Evolutionary conservation across 2,888 invertebrate species (phyloP).

Genomic region (Troides oblongomaculatus): DNA sequence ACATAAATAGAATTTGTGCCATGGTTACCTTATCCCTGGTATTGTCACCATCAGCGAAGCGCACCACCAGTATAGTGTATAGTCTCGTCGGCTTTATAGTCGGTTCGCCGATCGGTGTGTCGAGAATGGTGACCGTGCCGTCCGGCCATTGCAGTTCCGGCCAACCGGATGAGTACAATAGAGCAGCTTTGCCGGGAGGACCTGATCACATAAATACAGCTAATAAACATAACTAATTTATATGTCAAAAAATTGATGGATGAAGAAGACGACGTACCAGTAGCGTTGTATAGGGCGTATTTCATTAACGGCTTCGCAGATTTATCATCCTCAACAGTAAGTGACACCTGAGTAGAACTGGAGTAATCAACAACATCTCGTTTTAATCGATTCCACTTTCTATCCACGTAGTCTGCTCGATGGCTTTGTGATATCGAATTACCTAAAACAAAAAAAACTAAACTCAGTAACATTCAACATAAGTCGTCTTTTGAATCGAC

Average conservation of each 20-base stretch:
- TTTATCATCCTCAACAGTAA: slow-evolving; percentile 51
- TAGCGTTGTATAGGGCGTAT: slow-evolving; percentile 76
- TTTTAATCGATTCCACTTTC: slow-evolving; percentile 55
- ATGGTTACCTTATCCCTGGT: slow-evolving; percentile 55
- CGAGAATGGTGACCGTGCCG: slow-evolving; percentile 51
- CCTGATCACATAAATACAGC: slow-evolving; percentile 42
- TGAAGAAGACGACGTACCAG: slow-evolving; percentile 48
- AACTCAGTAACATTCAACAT: no score
- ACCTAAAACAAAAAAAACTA: slow-evolving; percentile 43
- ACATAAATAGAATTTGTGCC: background rate
- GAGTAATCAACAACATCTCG: slow-evolving; percentile 47
- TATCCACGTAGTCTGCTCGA: slow-evolving; percentile 51
- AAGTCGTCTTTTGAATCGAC: no score
- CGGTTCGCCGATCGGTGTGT: slow-evolving; percentile 62
- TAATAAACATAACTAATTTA: no score
- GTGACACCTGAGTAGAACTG: slow-evolving; percentile 37
- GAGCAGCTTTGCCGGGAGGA: slow-evolving; percentile 65
- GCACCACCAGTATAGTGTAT: slow-evolving; percentile 67
- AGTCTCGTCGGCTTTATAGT: slow-evolving; percentile 67
- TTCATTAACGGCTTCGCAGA: slow-evolving; percentile 54
- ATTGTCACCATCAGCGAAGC: slow-evolving; percentile 64
- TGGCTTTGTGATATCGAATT: slow-evolving; percentile 66
- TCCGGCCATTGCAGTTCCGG: slow-evolving; percentile 69
- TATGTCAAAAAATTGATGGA: no score
- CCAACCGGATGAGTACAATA: slow-evolving; percentile 76